Base-by-base conservation (phyloP, 2,113 vertebrate genomes). In the Notarius quadriscutis region DNA sequence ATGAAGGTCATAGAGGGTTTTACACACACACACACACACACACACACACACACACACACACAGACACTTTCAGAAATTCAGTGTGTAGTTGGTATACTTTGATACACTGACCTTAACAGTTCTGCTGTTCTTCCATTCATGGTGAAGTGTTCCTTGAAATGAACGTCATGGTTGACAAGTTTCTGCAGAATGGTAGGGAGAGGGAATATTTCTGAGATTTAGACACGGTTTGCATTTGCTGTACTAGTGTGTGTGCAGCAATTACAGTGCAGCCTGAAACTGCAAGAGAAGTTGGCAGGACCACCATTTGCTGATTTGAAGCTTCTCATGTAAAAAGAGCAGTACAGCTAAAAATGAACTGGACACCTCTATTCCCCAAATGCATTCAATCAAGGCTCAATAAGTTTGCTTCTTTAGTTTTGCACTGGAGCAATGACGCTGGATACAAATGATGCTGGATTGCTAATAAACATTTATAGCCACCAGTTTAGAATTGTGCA, bases 71-170 rank as follows among this genome's bases (percentile, higher is more conserved):
- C 87, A 77, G 80, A 89, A 87, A 81, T 81, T 84, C 84, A 82
- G 67, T 67, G 55, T 86, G n/a, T 84, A 63, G 58, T 85, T 85
- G 30, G 50, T 72, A 89, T 89, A 86, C 67, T 87, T 74, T 83
- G 41, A 89, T 82, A 89, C 84, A 90, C 34, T 92, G 92, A 91
- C 85, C 88, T 88, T 92, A 87, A 87, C 90, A 92, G 80, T 79
- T 25, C 79, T 82, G 57, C 81, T 88, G 65, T 79, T 83, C 82
- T 50, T 88, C 69, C 82, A 79, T 81, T 87, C 83, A 75, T 30
- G 51, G 25, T 57, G 18, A 91, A 90, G 81, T 87, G 87, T 77
- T 86, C 88, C 91, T 89, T 91, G 90, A 93, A 93, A 92, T 90
- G 81, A 92, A 72, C 51, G 84, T 87, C 51, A 89, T 60, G 88